Base-by-base conservation (phyloP, 2,888 invertebrate species). In the Agrotis exclamationis region DNA sequence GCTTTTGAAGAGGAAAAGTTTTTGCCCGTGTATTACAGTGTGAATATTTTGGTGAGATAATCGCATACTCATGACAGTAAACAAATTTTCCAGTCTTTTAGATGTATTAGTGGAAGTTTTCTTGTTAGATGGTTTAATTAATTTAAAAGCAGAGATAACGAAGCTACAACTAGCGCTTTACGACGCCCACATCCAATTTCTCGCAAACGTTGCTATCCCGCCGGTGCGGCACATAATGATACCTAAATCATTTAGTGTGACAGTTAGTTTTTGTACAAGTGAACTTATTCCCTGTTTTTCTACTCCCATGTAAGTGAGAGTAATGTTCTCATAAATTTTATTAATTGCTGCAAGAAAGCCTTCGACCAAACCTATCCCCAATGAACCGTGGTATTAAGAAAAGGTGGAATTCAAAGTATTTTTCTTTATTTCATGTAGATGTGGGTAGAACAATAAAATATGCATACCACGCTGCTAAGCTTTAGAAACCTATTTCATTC, bases 131-230 rank as follows among this genome's bases (percentile, higher is more conserved):
- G 58, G 65, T 58, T 71, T 80, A 75, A 84, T 85, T 79, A 70
- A 84, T 76, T 79, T 83, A 74, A 82, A 85, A 81, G 65, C 51
- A 65, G 60, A 77, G 73, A 77, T 77, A 79, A 77, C 63, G 64
- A 63, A 68, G 51, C 56, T 74, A 80, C 71, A 79, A 81, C 79
- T 76, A 83, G 69, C 64, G 64, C 63, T 82, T 79, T 64, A 74
- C 70, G 54, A 77, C 86, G 80, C 85, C 85, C 85, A 86, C 85
- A 70, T 79, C 70, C 80, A 85, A 85, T 86, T 85, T 84, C 84
- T 79, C 74, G 71, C 79, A 72, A 80, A 79, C 72, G 75, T 73
- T 71, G 82, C 72, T 82, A 70, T 72, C 70, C 75, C 79, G 71
- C 58, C 66, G 20, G 64, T 80, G 74, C 68, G 66, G 77, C 63